Evolutionary conservation across 2,113 vertebrate genomes (phyloP), one percentile per base, ranked within the genome.

Genomic region (Otis tarda): DNA sequence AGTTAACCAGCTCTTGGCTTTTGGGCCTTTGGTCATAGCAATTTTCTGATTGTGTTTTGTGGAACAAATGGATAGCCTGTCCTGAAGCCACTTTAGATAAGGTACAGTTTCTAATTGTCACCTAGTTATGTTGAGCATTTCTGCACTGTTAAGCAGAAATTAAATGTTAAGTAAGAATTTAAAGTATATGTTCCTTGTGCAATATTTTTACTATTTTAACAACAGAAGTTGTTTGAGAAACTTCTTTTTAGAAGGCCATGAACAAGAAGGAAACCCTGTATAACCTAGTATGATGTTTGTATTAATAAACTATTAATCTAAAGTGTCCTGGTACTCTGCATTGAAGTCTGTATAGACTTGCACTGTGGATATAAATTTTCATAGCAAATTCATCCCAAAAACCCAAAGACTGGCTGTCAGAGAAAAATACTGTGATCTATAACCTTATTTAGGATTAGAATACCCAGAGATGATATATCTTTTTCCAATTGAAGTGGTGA

Each of bases 281-380:
- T 43, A 43, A n/a, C 59, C 49, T 89, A 94, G 82, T 90, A 77
- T 93, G 49, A 81, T 81, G 50, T 52, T 69, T 65, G 57, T n/a
- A 69, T 92, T 71, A 95, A 90, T 90, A 55, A 69, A 50, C 75
- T 90, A 61, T 85, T 96, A 90, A 95, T 93, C 78, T 95, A 73
- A 39, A 39, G 24, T n/a, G 77, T 92, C 56, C 33, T 37, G 76
- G 9, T 91, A 88, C 67, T 94, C 68, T 87, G 9, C 57, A 45
- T 17, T 65, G n/a, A 53, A 35, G 14, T 57, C 25, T 56, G 45
- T 22, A 24, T 65, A 70, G 53, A 75, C 41, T 67, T 88, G 43
- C 49, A 11, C 45, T 68, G 28, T 57, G 17, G n/a, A 27, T 65
- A 45, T 23, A 27, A 57, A 83, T 83, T 79, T 93, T 47, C 37